A percentile compares a stretch with the other conserved stretches of the same genome.
phyloP scores from a whole-genome alignment of 2,113 vertebrate genomes.

The Brachyistius frenatus region DNA sequence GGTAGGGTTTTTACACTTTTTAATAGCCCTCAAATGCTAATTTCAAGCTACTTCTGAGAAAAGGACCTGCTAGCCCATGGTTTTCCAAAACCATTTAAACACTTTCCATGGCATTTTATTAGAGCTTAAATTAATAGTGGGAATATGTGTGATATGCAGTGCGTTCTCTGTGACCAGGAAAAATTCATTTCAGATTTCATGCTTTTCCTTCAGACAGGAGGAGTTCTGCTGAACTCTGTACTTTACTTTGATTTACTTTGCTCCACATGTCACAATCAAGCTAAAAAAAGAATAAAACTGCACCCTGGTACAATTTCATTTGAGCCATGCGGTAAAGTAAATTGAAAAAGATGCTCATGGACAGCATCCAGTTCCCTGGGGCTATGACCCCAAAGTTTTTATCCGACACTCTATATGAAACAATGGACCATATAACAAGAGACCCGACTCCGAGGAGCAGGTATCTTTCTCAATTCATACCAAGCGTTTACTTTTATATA shows the following conservation, averaged over 20 bases:
- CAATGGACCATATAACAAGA: constrained; percentile 56
- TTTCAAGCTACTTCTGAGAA: constrained; percentile 35
- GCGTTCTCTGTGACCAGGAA: constrained; percentile 7
- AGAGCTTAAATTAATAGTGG: constrained; percentile 15
- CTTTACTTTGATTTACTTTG: constrained; percentile 37
- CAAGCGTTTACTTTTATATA: constrained; percentile 44
- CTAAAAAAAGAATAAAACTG: constrained; percentile 26
- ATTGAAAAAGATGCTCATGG: constrained; percentile 62
- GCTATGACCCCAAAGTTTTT: constrained; percentile 61
- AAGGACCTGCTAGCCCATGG: constrained; percentile 31
- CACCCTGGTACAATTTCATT: constrained; percentile 48
- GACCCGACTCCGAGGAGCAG: constrained; percentile 42
- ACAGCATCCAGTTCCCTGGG: constrained; percentile 43
- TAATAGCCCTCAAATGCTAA: constrained; percentile 36
- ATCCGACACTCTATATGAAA: constrained; percentile 53
- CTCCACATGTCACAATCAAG: constrained; percentile 35
- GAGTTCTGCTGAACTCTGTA: constrained; percentile 12
- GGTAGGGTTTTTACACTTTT: constrained; percentile 13
- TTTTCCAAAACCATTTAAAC: constrained; percentile 35
- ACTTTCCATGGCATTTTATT: constrained; percentile 27
- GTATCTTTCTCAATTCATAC: constrained; percentile 55
- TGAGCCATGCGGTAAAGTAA: constrained; percentile 38
- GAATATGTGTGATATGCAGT: constrained; percentile 23
- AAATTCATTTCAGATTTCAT: constrained; percentile 38
- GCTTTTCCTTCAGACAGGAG: constrained; percentile 26